Base-by-base conservation (phyloP, 2,113 vertebrate genomes). In the Mesembrinibis cayennensis region DNA sequence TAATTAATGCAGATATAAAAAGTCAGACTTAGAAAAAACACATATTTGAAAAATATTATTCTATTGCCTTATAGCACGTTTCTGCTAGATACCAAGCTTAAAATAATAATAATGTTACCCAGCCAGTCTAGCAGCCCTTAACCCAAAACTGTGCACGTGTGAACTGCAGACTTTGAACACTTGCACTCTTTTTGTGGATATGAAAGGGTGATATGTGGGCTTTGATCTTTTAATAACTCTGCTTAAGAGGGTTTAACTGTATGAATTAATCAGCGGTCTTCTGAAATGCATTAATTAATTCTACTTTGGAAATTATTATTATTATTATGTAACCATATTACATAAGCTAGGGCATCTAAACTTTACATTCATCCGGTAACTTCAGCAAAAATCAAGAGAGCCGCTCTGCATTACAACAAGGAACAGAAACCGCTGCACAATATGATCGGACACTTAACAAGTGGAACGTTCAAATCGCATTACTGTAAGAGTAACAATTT, bases 201-300 rank as follows among this genome's bases (percentile, higher is more conserved):
- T 38, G 47, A 49, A 82, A 87, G 69, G 53, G 61, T 69, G 83
- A 84, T 82, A 76, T 55, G 58, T 44, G 22, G 73, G 89, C 94
- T 97, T 97, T 96, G 87, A 96, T 94, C 93, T 93, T 91, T 94
- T 93, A 94, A 96, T 95, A 97, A 85, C 58, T 94, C 62, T 80
- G 45, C 62, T 82, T 91, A 80, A 70, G 58, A 94, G 34, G 66
- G 73, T 80, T 95, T 94, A 87, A 89, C 52, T 23, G 13, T 18
- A 82, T 17, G 66, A 95, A 95, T 91, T 94, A 91, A 95, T 92
- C 44, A 36, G 18, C 1, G 0, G 62, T 71, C 83, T 87, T 78
- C 45, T 67, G 87, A 96, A 92, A 85, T 9, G 11, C 69, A 84
- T 76, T 93, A 95, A 92, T 96, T 95, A 96, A 79, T 82, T 93